A percentile compares a stretch with the other conserved stretches of the same genome.
Evolutionary conservation across 2,113 vertebrate species (phyloP).

Genomic region (Channa argus): DNA sequence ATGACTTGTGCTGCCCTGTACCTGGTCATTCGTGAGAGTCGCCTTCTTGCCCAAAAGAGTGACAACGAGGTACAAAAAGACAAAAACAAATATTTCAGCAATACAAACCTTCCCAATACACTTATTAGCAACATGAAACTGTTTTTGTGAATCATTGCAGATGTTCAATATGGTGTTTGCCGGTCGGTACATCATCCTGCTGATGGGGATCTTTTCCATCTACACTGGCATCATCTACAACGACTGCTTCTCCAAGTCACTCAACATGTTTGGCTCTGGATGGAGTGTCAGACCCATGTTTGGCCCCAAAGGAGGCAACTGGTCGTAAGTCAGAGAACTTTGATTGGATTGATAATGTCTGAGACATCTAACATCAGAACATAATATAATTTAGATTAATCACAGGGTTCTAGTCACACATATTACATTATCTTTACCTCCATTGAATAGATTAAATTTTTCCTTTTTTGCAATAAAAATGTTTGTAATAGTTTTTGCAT

Average conservation of each 20-base stretch:
- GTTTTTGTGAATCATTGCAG: constrained; percentile 70
- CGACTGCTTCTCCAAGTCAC: constrained; percentile 97
- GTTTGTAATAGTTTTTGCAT: too few species aligned
- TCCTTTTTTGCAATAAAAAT: too few species aligned
- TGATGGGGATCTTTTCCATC: constrained; percentile 96
- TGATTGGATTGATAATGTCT: background rate
- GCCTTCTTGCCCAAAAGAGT: constrained; percentile 92
- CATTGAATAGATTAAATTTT: too few species aligned
- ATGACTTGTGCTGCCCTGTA: constrained; percentile 94
- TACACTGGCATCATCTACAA: constrained; percentile 99
- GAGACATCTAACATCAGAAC: background rate
- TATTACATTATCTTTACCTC: background rate
- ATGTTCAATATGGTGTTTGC: constrained; percentile 97
- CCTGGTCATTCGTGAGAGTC: constrained; percentile 94
- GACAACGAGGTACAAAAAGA: constrained; percentile 91
- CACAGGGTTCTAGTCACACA: background rate
- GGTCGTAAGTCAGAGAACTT: constrained; percentile 89
- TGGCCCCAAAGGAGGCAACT: constrained; percentile 83
- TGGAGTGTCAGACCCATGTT: constrained; percentile 98
- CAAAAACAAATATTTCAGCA: background rate
- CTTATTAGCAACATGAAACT: background rate
- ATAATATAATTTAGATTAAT: background rate
- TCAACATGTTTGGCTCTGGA: constrained; percentile 96
- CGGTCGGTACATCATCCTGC: constrained; percentile 95
- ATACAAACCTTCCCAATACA: background rate